Evolutionary conservation across 2,113 vertebrate genomes (phyloP).

Genomic region (Apus apus): DNA sequence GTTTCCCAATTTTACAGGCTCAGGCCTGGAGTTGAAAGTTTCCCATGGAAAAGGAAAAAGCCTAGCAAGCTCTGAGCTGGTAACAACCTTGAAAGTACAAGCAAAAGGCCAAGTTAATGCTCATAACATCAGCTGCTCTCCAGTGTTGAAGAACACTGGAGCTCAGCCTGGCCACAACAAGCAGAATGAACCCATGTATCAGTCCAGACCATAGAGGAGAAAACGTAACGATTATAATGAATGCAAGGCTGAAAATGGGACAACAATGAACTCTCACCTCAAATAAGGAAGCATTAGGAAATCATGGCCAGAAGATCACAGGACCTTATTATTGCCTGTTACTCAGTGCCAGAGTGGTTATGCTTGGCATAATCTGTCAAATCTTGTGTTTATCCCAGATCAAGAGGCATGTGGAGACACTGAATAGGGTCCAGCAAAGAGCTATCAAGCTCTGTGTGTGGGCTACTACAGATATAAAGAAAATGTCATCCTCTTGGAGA

Average conservation of each 20-base stretch:
- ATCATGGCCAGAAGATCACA: not conserved
- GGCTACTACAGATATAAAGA: not conserved
- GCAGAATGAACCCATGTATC: not conserved
- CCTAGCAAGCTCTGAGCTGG: too few species aligned
- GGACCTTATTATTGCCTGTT: not conserved
- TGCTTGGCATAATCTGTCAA: not conserved
- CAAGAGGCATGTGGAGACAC: not conserved
- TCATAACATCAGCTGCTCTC: too few species aligned
- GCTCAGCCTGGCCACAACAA: too few species aligned
- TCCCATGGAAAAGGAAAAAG: too few species aligned
- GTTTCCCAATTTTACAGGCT: too few species aligned
- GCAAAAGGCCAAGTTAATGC: too few species aligned
- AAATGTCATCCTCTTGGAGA: not conserved
- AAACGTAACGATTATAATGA: rapidly evolving
- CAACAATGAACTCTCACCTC: not conserved
- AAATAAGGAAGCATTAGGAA: not conserved
- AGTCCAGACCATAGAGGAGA: not conserved
- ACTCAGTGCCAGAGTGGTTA: not conserved
- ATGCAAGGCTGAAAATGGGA: not conserved
- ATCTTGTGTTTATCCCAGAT: not conserved
- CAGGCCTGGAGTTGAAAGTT: too few species aligned
- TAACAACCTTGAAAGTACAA: too few species aligned
- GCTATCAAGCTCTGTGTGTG: not conserved
- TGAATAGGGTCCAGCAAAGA: not conserved
- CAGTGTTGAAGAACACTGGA: too few species aligned